These are phyloP conservation scores for Dysdera silvatica DNA, from an alignment of 1,140 invertebrate species.

Conservation along the genomic window DNA sequence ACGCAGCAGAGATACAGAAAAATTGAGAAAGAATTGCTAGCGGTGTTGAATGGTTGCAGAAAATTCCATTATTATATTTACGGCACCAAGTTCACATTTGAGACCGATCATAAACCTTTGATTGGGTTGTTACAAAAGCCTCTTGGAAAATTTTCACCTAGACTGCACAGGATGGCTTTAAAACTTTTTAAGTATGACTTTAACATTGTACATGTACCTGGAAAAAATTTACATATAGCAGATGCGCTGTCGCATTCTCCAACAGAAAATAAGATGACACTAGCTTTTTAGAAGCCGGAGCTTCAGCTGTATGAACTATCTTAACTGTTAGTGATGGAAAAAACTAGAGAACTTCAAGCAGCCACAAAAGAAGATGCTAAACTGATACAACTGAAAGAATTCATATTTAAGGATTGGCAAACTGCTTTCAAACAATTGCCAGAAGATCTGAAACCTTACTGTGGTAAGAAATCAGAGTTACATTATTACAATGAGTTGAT, in stretches of 20 bases:
- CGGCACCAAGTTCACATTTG: conserved; percentile 3
- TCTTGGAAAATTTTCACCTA: conserved; percentile 1
- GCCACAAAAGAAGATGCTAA: neutral
- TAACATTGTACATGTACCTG: neutral
- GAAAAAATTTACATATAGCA: conserved; percentile 1
- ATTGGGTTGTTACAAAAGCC: conserved; percentile 3
- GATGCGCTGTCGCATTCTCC: conserved; percentile 4
- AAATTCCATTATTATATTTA: conserved; percentile 40
- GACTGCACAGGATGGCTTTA: conserved; percentile 11
- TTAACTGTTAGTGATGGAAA: neutral
- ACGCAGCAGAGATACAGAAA: conserved; percentile 40
- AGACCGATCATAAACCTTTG: conserved; percentile 29
- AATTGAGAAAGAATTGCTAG: conserved; percentile 46
- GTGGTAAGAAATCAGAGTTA: neutral
- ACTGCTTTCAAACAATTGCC: neutral
- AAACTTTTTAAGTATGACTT: conserved; percentile 12
- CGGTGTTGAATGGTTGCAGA: conserved; percentile 38
- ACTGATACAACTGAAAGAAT: neutral
- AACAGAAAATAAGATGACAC: neutral
- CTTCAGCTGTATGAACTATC: neutral
- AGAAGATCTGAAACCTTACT: neutral
- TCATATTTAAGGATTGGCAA: neutral
- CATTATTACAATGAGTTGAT: neutral
- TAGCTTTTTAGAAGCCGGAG: neutral
- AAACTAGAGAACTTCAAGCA: neutral